These are phyloP conservation scores for Leucoraja erinaceus DNA, from an alignment of 2,113 vertebrate species.

Conservation along the genomic window DNA sequence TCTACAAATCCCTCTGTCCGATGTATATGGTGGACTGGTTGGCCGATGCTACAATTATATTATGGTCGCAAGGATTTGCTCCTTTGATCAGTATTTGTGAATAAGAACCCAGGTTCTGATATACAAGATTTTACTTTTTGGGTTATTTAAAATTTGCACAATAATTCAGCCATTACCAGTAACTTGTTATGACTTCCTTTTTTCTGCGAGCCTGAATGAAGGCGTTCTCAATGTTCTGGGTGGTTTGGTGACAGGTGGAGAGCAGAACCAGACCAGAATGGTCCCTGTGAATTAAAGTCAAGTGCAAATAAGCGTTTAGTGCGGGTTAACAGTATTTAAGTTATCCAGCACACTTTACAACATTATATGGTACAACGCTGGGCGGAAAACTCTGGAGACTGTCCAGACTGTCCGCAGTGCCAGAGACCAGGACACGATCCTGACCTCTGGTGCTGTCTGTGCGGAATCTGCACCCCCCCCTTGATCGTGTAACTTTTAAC, in stretches of 20 bases:
- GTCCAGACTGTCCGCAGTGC: too few species aligned
- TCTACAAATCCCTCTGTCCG: background rate
- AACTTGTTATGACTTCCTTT: conserved; percentile 48
- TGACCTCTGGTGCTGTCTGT: too few species aligned
- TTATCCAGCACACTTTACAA: background rate
- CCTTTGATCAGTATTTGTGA: background rate
- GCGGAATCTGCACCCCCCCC: too few species aligned
- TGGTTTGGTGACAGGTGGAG: conserved; percentile 52
- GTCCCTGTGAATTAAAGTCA: conserved; percentile 47
- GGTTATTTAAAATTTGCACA: background rate
- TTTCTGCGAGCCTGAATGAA: conserved; percentile 44
- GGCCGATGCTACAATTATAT: background rate
- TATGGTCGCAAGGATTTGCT: background rate
- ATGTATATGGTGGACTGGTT: background rate
- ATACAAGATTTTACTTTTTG: background rate
- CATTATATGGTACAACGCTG: background rate
- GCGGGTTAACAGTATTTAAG: background rate
- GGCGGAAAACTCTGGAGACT: too few species aligned
- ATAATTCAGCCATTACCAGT: conserved; percentile 47
- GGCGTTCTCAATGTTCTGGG: conserved; percentile 52
- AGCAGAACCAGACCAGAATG: conserved; percentile 62
- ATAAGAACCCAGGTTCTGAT: background rate
- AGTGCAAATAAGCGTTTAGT: accelerated
- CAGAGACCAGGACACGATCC: too few species aligned
- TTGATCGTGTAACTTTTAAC: too few species aligned